Evolutionary conservation across 2,113 vertebrate genomes (phyloP).

Genomic region (Dicrurus megarhynchus): DNA sequence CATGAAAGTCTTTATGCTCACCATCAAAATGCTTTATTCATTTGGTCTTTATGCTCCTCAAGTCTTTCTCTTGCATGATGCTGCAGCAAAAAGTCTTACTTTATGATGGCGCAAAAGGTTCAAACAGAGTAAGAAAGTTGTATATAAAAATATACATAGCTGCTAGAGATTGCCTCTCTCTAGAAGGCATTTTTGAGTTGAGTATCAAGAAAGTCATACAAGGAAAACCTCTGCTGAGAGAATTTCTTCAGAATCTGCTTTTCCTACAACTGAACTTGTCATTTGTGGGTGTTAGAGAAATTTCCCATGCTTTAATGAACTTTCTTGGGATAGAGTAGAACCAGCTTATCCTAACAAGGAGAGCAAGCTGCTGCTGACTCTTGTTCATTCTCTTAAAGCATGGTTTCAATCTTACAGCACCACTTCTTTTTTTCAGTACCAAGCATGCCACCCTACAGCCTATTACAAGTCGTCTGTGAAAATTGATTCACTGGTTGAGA

Average conservation of each 20-base stretch:
- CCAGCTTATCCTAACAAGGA: not conserved
- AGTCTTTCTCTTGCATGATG: not conserved
- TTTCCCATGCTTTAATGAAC: not conserved
- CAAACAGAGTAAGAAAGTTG: not conserved
- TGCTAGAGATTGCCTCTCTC: not conserved
- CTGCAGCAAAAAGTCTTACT: not conserved
- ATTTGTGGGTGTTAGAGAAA: not conserved
- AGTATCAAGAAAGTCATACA: not conserved
- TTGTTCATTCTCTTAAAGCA: not conserved
- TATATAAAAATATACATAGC: not conserved
- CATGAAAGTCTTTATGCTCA: not conserved
- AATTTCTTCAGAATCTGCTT: not conserved
- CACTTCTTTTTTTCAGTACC: not conserved
- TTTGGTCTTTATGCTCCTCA: not conserved
- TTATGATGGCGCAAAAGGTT: not conserved
- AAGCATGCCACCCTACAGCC: not conserved
- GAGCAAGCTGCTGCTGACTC: not conserved
- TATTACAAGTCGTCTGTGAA: not conserved
- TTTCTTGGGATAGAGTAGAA: not conserved
- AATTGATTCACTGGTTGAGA: not conserved
- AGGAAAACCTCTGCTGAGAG: not conserved
- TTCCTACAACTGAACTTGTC: not conserved
- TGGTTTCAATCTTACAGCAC: not conserved
- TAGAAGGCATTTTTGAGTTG: not conserved
- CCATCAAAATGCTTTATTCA: no score